Percentiles rank a stretch among this genome's conserved stretches.
Evolutionary conservation across 2,113 vertebrate species (phyloP).

Genomic region (Leptocoma aspasia): DNA sequence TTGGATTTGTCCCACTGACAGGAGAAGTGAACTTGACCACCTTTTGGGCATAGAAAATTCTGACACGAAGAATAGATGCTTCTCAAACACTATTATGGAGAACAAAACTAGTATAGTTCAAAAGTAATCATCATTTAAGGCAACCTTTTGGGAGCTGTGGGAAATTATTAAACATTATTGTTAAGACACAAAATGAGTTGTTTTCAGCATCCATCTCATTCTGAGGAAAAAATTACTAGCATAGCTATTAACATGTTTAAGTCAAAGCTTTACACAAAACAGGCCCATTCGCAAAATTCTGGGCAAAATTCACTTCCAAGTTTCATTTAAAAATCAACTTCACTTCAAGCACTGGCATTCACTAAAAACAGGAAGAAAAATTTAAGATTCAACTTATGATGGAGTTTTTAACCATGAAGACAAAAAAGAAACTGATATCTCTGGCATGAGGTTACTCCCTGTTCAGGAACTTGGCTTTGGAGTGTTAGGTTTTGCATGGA

Average conservation of each 20-base stretch:
- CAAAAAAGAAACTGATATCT: neutral
- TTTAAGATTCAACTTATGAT: neutral
- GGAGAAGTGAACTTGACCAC: neutral
- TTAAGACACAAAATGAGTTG: neutral
- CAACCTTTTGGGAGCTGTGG: neutral
- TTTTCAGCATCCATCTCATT: neutral
- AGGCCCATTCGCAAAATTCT: neutral
- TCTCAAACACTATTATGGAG: neutral
- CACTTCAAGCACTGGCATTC: neutral
- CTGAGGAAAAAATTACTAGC: neutral
- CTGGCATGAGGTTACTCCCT: neutral
- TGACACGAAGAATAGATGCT: neutral
- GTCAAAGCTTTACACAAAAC: neutral
- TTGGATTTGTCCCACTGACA: neutral
- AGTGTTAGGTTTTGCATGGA: neutral
- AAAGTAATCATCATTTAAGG: neutral
- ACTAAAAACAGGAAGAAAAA: neutral
- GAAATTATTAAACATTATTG: neutral
- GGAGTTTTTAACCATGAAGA: neutral
- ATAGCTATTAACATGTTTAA: neutral
- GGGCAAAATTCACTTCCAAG: neutral
- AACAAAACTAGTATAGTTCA: neutral
- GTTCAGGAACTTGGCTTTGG: neutral
- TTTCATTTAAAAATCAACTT: neutral
- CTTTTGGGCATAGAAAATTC: neutral